A percentile compares a stretch with the other conserved stretches of the same genome.
Evolutionary conservation across 2,113 vertebrate genomes (phyloP).

Genomic region (Zootoca vivipara): DNA sequence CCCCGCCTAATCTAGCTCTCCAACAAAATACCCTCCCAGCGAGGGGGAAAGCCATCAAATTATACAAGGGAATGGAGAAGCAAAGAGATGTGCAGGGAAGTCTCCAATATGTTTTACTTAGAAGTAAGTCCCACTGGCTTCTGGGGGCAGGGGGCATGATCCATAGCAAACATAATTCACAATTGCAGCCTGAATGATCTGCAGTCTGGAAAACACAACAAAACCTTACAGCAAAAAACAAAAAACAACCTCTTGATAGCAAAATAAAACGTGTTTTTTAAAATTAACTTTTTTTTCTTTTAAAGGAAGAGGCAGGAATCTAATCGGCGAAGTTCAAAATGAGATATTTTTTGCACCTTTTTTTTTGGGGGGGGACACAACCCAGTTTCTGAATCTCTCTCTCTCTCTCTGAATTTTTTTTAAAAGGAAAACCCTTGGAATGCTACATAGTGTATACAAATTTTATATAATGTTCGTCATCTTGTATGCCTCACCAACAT

Average conservation of each 20-base stretch:
- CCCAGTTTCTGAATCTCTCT: not conserved
- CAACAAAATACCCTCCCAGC: not conserved
- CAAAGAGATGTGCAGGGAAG: not conserved
- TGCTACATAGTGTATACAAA: too few relatives aligned
- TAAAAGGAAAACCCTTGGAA: too few relatives aligned
- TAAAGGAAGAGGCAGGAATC: constrained; percentile 29
- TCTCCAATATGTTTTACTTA: not conserved
- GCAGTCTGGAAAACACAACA: constrained; percentile 59
- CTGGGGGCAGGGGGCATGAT: constrained; percentile 7
- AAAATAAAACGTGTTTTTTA: not conserved
- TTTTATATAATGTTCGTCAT: too few relatives aligned
- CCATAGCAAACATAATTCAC: not conserved
- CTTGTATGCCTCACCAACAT: too few relatives aligned
- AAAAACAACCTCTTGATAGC: not conserved
- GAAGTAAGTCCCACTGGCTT: not conserved
- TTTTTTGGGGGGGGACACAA: not conserved
- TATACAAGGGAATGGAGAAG: constrained; percentile 3
- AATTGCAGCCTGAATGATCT: constrained; percentile 55
- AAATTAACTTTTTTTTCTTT: too few relatives aligned
- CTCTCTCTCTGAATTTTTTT: not conserved
- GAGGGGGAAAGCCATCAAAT: not conserved
- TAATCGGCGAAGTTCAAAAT: not conserved
- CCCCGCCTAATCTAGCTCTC: not conserved
- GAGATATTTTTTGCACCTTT: not conserved
- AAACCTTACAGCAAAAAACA: constrained; percentile 41